phyloP scores from a whole-genome alignment of 1,140 invertebrate genomes.

The Caerostris darwini region DNA sequence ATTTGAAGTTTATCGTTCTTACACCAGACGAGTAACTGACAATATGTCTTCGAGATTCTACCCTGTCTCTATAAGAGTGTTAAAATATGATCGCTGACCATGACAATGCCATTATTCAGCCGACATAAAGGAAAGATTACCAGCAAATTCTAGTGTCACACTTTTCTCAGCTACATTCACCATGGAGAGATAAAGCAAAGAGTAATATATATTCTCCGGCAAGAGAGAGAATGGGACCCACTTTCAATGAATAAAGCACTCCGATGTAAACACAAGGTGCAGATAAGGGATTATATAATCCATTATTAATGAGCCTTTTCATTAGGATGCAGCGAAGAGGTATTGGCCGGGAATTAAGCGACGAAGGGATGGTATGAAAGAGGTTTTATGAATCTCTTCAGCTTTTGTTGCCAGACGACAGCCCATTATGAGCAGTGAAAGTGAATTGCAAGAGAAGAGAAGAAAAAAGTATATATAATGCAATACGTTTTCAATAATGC shows the following conservation, averaged over 20 bases:
- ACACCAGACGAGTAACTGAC: background rate
- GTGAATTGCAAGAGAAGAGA: background rate
- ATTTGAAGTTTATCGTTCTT: background rate
- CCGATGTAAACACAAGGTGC: slow-evolving; percentile 66
- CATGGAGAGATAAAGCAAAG: background rate
- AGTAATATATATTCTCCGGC: slow-evolving; percentile 49
- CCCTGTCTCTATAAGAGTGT: background rate
- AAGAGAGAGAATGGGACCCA: slow-evolving; percentile 31
- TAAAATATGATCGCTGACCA: slow-evolving; percentile 13
- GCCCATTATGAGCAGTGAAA: slow-evolving; percentile 29
- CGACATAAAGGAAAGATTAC: slow-evolving; percentile 56
- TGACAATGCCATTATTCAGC: slow-evolving; percentile 14
- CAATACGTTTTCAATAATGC: slow-evolving; percentile 35
- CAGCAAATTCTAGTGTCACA: slow-evolving; percentile 50
- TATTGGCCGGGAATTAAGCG: slow-evolving; percentile 28
- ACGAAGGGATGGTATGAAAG: slow-evolving; percentile 19
- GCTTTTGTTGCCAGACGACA: slow-evolving; percentile 19
- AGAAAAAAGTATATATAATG: background rate
- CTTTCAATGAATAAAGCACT: slow-evolving; percentile 60
- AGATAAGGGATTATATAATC: slow-evolving; percentile 68
- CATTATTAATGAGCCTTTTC: slow-evolving; percentile 70
- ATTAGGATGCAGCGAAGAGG: slow-evolving; percentile 60
- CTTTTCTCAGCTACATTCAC: background rate
- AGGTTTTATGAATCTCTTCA: slow-evolving; percentile 41
- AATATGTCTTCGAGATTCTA: background rate